Evolutionary conservation across 2,888 invertebrate genomes (phyloP).

Genomic region (Lasioglossum marginatum): DNA sequence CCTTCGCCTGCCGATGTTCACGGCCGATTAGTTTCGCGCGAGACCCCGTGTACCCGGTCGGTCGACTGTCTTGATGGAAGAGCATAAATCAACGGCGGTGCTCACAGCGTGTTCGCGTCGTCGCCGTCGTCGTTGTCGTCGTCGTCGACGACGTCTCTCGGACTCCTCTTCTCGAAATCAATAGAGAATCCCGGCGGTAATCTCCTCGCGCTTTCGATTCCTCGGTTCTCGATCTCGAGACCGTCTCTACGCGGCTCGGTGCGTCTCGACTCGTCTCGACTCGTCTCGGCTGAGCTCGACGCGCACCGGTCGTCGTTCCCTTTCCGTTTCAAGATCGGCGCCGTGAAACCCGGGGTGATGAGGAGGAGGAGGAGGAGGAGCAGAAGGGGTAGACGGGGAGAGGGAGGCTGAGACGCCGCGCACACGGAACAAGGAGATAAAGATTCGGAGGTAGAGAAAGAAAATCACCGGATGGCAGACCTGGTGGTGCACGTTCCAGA

Average conservation of each 20-base stretch:
- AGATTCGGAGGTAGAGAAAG: conserved; percentile 42
- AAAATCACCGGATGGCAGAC: conserved; percentile 58
- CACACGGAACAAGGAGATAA: conserved; percentile 29
- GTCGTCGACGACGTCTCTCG: neutral
- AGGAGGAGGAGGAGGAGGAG: neutral
- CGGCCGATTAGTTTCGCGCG: conserved; percentile 28
- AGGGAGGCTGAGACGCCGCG: conserved; percentile 1
- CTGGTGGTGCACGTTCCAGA: conserved; percentile 67
- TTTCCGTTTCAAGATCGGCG: conserved; percentile 46
- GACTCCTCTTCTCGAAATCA: neutral
- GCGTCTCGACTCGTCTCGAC: neutral
- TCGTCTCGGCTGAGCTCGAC: neutral
- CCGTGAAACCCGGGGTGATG: neutral
- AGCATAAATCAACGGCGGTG: neutral
- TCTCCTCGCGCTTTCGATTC: conserved; percentile 26
- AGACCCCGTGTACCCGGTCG: neutral
- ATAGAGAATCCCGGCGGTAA: conserved; percentile 9
- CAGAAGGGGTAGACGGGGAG: neutral
- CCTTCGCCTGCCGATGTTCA: conserved; percentile 41
- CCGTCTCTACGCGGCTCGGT: neutral
- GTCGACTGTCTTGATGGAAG: neutral
- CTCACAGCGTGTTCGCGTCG: neutral
- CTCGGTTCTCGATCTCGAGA: conserved; percentile 49
- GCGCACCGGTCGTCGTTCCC: conserved; percentile 23
- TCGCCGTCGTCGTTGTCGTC: neutral